phyloP scores from a whole-genome alignment of 1,140 invertebrate genomes.

The Helicoverpa zea region DNA sequence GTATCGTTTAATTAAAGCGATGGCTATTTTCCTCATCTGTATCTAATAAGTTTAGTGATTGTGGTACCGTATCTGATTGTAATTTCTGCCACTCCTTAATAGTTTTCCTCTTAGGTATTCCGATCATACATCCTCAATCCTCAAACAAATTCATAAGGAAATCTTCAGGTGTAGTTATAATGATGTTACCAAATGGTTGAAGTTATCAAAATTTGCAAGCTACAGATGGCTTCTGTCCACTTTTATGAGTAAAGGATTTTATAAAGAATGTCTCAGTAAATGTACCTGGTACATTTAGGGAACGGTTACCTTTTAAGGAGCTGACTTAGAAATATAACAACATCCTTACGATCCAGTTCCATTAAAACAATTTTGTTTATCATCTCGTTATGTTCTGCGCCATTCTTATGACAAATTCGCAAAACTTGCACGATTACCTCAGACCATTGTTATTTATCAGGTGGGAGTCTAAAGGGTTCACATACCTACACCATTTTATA shows the following conservation, averaged over 20 bases:
- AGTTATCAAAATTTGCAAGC: too few species aligned
- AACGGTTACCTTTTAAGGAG: slow-evolving; percentile 3
- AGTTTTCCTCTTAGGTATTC: neutral
- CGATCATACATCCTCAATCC: too few species aligned
- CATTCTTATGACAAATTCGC: slow-evolving; percentile 8
- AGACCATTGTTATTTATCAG: slow-evolving; percentile 35
- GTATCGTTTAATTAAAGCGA: neutral
- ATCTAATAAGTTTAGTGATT: too few species aligned
- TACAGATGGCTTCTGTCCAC: too few species aligned
- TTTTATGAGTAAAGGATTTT: neutral
- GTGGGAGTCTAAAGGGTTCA: slow-evolving; percentile 39
- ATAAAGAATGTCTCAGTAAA: neutral
- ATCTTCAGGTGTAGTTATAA: too few species aligned
- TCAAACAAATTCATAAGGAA: too few species aligned
- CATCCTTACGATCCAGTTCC: slow-evolving; percentile 14
- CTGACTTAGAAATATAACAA: slow-evolving; percentile 14
- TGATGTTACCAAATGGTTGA: too few species aligned
- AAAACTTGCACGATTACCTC: slow-evolving; percentile 31
- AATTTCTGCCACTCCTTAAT: too few species aligned
- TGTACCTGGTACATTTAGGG: neutral
- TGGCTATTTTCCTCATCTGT: too few species aligned
- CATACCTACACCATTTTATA: slow-evolving; percentile 30
- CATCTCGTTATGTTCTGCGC: neutral
- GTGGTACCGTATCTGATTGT: too few species aligned
- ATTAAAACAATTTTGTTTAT: slow-evolving; percentile 12